Evolutionary conservation across 2,888 invertebrate species (phyloP).

Genomic region (Tyria jacobaeae): DNA sequence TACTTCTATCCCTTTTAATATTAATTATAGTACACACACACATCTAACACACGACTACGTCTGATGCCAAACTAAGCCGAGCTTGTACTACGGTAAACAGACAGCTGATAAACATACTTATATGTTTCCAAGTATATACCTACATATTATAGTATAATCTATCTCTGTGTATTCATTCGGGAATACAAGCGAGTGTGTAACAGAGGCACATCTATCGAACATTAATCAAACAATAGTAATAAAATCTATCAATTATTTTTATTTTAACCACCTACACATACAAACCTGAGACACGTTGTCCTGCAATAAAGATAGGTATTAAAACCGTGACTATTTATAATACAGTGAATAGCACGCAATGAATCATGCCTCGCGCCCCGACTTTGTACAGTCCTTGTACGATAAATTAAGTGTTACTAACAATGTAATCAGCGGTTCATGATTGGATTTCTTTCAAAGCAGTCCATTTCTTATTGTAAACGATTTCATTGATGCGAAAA

Average conservation of each 20-base stretch:
- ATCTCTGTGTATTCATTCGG: too few relatives aligned
- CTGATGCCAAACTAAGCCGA: neutral
- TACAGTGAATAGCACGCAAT: neutral
- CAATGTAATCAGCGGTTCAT: neutral
- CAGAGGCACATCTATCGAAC: too few relatives aligned
- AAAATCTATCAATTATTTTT: too few relatives aligned
- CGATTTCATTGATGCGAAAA: neutral
- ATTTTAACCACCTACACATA: too few relatives aligned
- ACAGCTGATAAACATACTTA: too few relatives aligned
- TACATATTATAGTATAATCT: too few relatives aligned
- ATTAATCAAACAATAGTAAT: too few relatives aligned
- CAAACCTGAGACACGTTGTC: neutral
- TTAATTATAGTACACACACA: neutral
- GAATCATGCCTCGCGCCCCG: neutral
- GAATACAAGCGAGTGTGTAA: too few relatives aligned
- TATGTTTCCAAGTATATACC: too few relatives aligned
- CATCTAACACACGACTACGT: neutral
- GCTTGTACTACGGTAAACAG: neutral
- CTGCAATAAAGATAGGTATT: neutral
- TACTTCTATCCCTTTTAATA: too few relatives aligned
- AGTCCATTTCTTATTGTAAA: conserved; percentile 1
- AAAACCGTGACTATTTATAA: neutral
- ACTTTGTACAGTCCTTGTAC: conserved; percentile 1
- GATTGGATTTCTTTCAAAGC: conserved; percentile 5
- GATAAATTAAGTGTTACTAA: neutral